These are phyloP conservation scores for Lophotriccus pileatus DNA, from an alignment of 2,797 vertebrate species.

Conservation along the genomic window DNA sequence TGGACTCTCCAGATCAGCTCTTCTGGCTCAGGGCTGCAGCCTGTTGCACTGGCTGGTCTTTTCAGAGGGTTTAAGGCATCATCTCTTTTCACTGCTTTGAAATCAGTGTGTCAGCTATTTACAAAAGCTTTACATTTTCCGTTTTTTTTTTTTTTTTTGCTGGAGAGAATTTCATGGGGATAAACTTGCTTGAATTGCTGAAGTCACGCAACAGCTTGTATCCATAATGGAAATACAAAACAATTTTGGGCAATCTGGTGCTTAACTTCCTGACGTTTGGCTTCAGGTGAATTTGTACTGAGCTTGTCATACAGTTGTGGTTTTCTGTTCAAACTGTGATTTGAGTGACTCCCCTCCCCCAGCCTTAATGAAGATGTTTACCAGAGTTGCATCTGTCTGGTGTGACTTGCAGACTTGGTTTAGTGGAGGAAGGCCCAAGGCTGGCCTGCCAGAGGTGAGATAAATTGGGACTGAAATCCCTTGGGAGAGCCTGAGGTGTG, in stretches of 20 bases:
- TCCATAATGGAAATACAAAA: not conserved
- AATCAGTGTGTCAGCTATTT: not conserved
- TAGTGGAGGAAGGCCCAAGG: slow-evolving; percentile 36
- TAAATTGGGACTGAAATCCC: slow-evolving; percentile 55
- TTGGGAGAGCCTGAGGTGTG: slow-evolving; percentile 45
- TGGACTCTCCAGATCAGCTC: not conserved
- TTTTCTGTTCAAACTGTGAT: not conserved
- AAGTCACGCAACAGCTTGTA: not conserved
- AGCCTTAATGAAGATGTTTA: slow-evolving; percentile 35
- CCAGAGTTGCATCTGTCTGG: not conserved
- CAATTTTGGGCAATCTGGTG: not conserved
- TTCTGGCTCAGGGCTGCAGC: not conserved
- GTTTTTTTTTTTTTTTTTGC: not conserved
- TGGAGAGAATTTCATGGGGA: not conserved
- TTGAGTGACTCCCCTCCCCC: not conserved
- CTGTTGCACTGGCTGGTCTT: not conserved
- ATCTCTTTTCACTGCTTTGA: not conserved
- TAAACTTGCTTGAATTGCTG: not conserved
- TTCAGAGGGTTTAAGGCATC: not conserved
- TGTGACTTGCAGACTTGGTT: slow-evolving; percentile 9
- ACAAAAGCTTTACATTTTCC: not conserved
- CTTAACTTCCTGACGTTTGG: not conserved
- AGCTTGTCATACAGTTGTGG: not conserved
- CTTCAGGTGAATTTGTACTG: not conserved
- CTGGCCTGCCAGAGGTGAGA: slow-evolving; percentile 43